phyloP scores from a whole-genome alignment of 2,113 vertebrate species.

The Urocynchramus pylzowi region DNA sequence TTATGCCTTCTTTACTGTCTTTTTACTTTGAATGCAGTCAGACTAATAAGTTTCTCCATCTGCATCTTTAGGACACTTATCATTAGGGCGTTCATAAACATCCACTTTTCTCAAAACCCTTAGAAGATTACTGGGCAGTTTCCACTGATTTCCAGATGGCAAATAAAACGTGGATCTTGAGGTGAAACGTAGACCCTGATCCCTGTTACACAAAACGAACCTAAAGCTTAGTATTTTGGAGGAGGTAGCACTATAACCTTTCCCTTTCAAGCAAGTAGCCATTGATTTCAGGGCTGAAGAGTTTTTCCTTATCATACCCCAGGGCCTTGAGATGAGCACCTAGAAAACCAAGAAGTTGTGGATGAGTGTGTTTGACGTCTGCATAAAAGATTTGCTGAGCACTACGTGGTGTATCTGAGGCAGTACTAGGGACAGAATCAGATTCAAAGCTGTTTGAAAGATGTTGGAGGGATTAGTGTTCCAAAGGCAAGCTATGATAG shows the following conservation, averaged over 20 bases:
- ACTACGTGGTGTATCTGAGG: accelerated
- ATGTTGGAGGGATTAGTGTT: not conserved
- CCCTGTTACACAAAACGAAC: not conserved
- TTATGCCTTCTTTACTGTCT: not conserved
- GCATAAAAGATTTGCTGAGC: not conserved
- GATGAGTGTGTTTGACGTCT: not conserved
- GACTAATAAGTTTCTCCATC: not conserved
- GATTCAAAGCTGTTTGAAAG: not conserved
- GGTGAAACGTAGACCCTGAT: not conserved
- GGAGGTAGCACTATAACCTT: not conserved
- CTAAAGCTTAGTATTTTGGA: not conserved
- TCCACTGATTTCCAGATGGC: not conserved
- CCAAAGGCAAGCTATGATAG: not conserved
- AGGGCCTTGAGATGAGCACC: not conserved
- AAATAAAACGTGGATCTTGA: not conserved
- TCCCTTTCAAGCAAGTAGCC: not conserved
- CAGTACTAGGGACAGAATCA: not conserved
- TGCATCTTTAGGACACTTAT: not conserved
- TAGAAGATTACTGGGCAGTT: not conserved
- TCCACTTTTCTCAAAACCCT: not conserved
- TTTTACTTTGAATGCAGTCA: not conserved
- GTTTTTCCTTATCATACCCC: not conserved
- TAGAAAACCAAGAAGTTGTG: not conserved
- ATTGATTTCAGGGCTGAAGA: not conserved
- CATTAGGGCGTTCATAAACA: not conserved